These are phyloP conservation scores for Megalonaias nervosa DNA, from an alignment of 1,140 invertebrate genomes.

Conservation along the genomic window DNA sequence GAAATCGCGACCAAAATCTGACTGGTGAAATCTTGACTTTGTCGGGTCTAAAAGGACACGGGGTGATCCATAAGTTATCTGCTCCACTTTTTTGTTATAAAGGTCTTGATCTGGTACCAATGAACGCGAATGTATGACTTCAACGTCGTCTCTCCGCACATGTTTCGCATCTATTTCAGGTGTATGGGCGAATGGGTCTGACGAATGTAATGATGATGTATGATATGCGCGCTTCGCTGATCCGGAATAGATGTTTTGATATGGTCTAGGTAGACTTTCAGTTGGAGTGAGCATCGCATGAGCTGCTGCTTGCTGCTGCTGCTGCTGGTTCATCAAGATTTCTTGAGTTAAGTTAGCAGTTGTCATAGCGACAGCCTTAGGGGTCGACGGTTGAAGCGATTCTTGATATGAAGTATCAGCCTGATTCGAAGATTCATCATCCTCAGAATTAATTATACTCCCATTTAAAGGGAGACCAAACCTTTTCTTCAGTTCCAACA, in stretches of 20 bases:
- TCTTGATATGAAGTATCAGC: not conserved
- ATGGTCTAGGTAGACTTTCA: not conserved
- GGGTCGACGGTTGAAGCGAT: not conserved
- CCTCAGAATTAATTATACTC: conserved; percentile 21
- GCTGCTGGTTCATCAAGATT: not conserved
- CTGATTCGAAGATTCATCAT: conserved; percentile 22
- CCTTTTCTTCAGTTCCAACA: conserved; percentile 93
- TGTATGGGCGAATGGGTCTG: not conserved
- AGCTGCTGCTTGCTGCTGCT: not conserved
- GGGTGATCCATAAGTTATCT: conserved; percentile 25
- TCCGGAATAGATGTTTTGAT: too few relatives aligned
- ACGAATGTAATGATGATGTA: too few relatives aligned
- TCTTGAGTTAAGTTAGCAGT: not conserved
- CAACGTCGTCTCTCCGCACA: conserved; percentile 13
- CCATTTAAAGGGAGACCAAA: conserved; percentile 81
- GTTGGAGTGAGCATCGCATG: not conserved
- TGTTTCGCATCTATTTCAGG: conserved; percentile 7
- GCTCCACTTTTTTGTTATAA: not conserved
- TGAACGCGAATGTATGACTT: conserved; percentile 16
- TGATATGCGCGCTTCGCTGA: too few relatives aligned
- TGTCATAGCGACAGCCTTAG: not conserved
- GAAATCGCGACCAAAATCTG: conserved; percentile 4
- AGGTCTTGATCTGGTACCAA: conserved; percentile 28
- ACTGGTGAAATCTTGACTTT: conserved; percentile 30
- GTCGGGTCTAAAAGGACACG: conserved; percentile 17